These are phyloP conservation scores for Oscheius sp. DNA, from an alignment of 2,888 invertebrate species.

Conservation along the genomic window DNA sequence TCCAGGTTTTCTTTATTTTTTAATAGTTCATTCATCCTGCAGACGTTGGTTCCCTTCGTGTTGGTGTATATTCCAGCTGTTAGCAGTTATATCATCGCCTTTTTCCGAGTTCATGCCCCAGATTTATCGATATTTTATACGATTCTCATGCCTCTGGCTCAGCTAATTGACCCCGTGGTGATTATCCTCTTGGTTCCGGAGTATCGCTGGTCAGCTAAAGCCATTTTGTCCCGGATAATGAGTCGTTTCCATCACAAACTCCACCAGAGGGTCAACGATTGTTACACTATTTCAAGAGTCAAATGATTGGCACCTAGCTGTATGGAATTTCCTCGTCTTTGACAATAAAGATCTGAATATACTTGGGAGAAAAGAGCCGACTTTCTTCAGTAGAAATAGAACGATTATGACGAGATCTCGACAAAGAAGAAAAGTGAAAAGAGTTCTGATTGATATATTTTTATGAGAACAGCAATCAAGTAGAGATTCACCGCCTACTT, in stretches of 20 bases:
- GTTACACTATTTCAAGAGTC: slow-evolving; percentile 1
- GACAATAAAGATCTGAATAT: too few species aligned
- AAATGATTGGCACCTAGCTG: too few species aligned
- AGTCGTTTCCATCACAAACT: not conserved
- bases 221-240: not conserved
- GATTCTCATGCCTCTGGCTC: slow-evolving; percentile 20
- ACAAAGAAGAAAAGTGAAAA: not conserved
- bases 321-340: too few species aligned
- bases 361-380: too few species aligned
- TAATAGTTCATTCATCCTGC: not conserved
- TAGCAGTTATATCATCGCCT: slow-evolving; percentile 12
- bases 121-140: slow-evolving; percentile 21
- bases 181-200: slow-evolving; percentile 15
- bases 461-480: too few species aligned
- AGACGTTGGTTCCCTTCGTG: slow-evolving; percentile 4
- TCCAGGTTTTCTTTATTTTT: not conserved
- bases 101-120: slow-evolving; percentile 20
- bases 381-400: too few species aligned
- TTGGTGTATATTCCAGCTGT: slow-evolving; percentile 14
- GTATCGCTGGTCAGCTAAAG: slow-evolving; percentile 4
- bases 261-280: slow-evolving; percentile 9
- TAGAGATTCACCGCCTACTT: too few species aligned
- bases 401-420: not conserved
- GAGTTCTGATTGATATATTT: not conserved
- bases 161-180: slow-evolving; percentile 16